A percentile compares a stretch with the other conserved stretches of the same genome.
These are phyloP conservation scores for Varroa destructor DNA, from an alignment of 1,140 invertebrate genomes.

Conservation along the genomic window DNA sequence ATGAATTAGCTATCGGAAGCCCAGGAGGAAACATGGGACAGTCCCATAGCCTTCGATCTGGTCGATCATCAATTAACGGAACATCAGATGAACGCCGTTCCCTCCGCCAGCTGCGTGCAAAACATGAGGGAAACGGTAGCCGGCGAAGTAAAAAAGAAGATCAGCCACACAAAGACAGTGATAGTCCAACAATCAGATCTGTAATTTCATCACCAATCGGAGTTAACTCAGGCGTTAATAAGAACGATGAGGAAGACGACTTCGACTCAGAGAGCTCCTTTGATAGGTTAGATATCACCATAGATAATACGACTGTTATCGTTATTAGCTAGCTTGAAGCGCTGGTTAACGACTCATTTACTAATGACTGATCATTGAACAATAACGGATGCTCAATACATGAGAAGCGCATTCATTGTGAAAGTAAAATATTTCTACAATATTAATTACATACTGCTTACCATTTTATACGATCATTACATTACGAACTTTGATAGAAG, in stretches of 20 bases:
- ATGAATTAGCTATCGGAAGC: neutral
- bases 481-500: neutral
- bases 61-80: neutral
- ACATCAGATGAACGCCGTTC: neutral
- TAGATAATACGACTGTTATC: constrained; percentile 51
- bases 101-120: neutral
- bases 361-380: constrained; percentile 43
- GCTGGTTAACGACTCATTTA: neutral
- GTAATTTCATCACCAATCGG: too few relatives aligned
- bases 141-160: neutral
- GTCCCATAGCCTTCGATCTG: neutral
- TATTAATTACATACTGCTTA: neutral
- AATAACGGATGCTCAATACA: constrained; percentile 21
- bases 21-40: too few relatives aligned
- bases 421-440: neutral
- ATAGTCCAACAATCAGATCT: too few relatives aligned
- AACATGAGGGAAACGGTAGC: neutral
- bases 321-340: constrained; percentile 45
- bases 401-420: too few relatives aligned
- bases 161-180: neutral
- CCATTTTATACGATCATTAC: neutral
- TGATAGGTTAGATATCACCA: constrained; percentile 39
- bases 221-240: neutral
- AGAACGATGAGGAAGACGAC: constrained; percentile 1
- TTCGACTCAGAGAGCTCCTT: constrained; percentile 26